Conservation (phyloP, 2,797 vertebrate genomes). For the Lepilemur ruficaudatus region DNA sequence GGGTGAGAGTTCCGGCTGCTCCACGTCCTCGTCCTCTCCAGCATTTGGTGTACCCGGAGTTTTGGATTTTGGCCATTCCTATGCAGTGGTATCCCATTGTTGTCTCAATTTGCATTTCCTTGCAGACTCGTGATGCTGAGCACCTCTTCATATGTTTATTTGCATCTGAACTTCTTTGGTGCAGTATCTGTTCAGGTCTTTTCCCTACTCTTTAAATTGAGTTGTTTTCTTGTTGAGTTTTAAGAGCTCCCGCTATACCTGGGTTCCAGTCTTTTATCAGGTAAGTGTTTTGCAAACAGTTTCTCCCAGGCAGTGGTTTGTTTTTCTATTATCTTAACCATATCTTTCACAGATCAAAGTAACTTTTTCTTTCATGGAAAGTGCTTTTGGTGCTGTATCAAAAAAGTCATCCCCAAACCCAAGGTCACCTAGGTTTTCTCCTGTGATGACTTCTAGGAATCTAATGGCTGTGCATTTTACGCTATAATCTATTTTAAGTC, state of each 20-base stretch:
- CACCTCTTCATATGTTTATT: neutral
- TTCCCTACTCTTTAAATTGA: neutral
- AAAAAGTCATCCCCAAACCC: neutral
- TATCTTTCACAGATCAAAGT: neutral
- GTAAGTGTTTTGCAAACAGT: neutral
- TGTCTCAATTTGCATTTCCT: neutral
- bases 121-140: neutral
- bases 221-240: neutral
- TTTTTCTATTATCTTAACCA: neutral
- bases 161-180: neutral
- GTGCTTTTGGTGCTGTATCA: neutral
- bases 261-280: neutral
- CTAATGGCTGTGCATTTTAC: neutral
- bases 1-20: neutral
- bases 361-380: neutral
- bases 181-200: neutral
- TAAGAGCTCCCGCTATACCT: neutral
- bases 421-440: neutral
- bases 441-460: neutral
- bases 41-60: accelerated
- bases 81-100: too few relatives aligned
- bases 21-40: neutral
- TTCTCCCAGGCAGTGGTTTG: neutral
- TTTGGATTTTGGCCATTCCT: neutral
- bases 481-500: neutral